Conservation (phyloP, 2,113 vertebrate species). For the Cichladusa arquata region DNA sequence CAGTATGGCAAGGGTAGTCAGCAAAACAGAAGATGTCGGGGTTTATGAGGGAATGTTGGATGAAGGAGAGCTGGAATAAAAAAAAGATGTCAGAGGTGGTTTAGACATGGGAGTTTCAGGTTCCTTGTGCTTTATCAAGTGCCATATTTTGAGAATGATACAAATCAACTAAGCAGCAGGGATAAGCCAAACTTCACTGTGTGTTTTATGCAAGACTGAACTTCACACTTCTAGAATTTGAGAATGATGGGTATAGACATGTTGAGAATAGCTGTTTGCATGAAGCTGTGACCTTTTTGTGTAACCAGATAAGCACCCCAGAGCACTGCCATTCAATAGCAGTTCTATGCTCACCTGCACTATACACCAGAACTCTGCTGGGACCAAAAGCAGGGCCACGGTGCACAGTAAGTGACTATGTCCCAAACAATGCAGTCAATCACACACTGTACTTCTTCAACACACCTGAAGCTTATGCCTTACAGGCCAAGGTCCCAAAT, state of each 20-base stretch:
- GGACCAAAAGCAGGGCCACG: not conserved
- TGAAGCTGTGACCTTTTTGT: not conserved
- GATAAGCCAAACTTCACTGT: not conserved
- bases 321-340: not conserved
- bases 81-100: not conserved
- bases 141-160: not conserved
- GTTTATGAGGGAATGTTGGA: conserved; percentile 97
- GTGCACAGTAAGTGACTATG: not conserved
- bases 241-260: rapidly evolving
- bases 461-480: not conserved
- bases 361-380: not conserved
- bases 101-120: not conserved
- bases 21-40: conserved; percentile 98
- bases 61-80: conserved; percentile 89
- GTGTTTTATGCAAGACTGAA: not conserved
- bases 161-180: not conserved
- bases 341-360: not conserved
- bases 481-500: not conserved
- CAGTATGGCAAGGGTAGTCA: conserved; percentile 93
- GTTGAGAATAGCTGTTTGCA: not conserved
- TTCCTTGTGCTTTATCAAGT: not conserved
- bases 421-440: not conserved
- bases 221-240: not conserved
- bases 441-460: not conserved
- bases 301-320: not conserved